These are phyloP conservation scores for Tor tambroides DNA, from an alignment of 2,113 vertebrate species.

Conservation along the genomic window DNA sequence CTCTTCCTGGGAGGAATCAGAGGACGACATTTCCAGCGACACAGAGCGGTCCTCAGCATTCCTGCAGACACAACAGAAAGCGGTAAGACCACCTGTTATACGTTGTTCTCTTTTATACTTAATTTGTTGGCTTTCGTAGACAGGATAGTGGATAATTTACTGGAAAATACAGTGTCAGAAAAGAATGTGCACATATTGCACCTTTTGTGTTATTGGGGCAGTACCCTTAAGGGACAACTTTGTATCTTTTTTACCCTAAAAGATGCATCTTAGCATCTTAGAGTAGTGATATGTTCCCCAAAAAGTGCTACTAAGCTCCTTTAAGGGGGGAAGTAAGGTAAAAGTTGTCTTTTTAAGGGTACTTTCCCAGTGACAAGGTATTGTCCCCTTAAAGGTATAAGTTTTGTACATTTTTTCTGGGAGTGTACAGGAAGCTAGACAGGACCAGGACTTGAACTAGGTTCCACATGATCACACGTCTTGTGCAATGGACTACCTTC, in stretches of 20 bases:
- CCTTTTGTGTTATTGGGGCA: neutral
- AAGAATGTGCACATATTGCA: neutral
- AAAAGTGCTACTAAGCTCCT: neutral
- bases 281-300: neutral
- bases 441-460: neutral
- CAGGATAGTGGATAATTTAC: neutral
- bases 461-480: neutral
- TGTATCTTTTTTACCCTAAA: neutral
- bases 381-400: neutral
- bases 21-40: slow-evolving; percentile 96
- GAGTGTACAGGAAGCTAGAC: neutral
- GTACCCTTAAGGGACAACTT: neutral
- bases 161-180: too few species aligned
- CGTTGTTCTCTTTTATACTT: neutral
- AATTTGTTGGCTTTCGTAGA: neutral
- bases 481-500: neutral
- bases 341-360: neutral
- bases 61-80: slow-evolving; percentile 89
- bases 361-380: neutral
- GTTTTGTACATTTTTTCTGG: neutral
- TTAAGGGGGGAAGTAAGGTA: neutral
- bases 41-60: slow-evolving; percentile 84
- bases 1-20: slow-evolving; percentile 96
- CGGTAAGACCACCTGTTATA: slow-evolving; percentile 80
- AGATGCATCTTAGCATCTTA: neutral